Conservation (phyloP, 2,113 vertebrate species). For the Otis tarda region DNA sequence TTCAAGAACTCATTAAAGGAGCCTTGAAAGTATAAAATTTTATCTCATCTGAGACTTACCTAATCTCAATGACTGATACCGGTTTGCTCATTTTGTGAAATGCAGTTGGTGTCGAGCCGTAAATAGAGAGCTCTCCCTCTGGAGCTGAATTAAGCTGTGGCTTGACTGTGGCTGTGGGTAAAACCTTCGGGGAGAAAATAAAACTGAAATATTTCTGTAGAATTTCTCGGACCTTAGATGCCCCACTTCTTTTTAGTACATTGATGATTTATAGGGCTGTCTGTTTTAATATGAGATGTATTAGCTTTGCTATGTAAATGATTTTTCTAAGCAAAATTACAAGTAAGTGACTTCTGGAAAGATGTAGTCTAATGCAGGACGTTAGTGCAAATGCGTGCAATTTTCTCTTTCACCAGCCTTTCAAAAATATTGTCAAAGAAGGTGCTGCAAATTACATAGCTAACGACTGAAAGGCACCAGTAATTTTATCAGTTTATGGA, state of each 20-base stretch:
- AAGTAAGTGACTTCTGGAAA: not conserved
- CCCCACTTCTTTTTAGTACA: not conserved
- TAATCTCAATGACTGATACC: not conserved
- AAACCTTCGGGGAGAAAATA: not conserved
- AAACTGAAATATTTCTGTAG: not conserved
- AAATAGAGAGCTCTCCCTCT: not conserved
- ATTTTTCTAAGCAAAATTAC: not conserved
- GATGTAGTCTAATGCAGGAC: not conserved
- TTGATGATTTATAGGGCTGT: not conserved
- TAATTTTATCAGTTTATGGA: not conserved
- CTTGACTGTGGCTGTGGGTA: not conserved
- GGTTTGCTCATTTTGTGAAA: not conserved
- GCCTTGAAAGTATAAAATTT: not conserved
- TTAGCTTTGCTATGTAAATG: not conserved
- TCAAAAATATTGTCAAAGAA: not conserved
- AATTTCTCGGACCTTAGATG: accelerated
- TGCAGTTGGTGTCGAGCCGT: accelerated
- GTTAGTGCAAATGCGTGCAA: not conserved
- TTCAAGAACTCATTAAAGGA: not conserved
- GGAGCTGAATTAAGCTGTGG: not conserved
- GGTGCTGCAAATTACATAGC: not conserved
- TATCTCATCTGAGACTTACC: not conserved
- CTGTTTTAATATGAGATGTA: not conserved
- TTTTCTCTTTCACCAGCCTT: not conserved
- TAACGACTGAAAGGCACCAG: not conserved